Evolutionary conservation across 2,888 invertebrate genomes (phyloP).

Genomic region (Hypsopygia costalis): DNA sequence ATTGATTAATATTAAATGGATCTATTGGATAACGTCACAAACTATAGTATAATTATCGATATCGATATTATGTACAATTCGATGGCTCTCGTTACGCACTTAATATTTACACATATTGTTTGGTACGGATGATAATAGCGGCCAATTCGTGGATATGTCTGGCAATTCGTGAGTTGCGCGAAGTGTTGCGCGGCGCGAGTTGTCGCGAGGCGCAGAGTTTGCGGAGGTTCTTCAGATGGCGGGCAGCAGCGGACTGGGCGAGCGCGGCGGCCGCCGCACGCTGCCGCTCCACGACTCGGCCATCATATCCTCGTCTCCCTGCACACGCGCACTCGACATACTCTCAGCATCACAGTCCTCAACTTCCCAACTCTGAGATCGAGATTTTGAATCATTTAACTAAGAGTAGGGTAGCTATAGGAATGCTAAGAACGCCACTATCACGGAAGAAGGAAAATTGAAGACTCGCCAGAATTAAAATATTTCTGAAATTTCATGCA

Average conservation of each 20-base stretch:
- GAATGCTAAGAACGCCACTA: slow-evolving; percentile 33
- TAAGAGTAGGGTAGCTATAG: slow-evolving; percentile 52
- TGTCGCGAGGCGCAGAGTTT: slow-evolving; percentile 9
- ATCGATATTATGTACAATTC: slow-evolving; percentile 14
- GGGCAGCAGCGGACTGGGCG: slow-evolving; percentile 71
- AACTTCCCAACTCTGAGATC: slow-evolving; percentile 79
- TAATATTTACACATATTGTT: slow-evolving; percentile 31
- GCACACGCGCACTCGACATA: slow-evolving; percentile 80
- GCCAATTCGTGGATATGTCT: slow-evolving; percentile 44
- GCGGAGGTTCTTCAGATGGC: slow-evolving; percentile 63
- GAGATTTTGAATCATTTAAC: slow-evolving; percentile 72
- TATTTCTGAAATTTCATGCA: slow-evolving; percentile 25
- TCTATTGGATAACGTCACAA: slow-evolving; percentile 10
- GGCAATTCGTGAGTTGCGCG: slow-evolving; percentile 14
- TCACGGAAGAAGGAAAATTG: slow-evolving; percentile 30
- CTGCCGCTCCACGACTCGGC: slow-evolving; percentile 76
- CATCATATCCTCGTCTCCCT: slow-evolving; percentile 84
- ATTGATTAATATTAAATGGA: slow-evolving; percentile 4
- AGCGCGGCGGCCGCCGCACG: slow-evolving; percentile 62
- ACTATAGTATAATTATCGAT: background rate
- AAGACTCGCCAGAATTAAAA: slow-evolving; percentile 24
- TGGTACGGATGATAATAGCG: slow-evolving; percentile 30
- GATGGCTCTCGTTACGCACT: slow-evolving; percentile 4
- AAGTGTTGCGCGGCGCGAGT: slow-evolving; percentile 3
- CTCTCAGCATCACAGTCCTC: slow-evolving; percentile 78